phyloP scores from a whole-genome alignment of 2,888 invertebrate species.

The Acleris emargana region DNA sequence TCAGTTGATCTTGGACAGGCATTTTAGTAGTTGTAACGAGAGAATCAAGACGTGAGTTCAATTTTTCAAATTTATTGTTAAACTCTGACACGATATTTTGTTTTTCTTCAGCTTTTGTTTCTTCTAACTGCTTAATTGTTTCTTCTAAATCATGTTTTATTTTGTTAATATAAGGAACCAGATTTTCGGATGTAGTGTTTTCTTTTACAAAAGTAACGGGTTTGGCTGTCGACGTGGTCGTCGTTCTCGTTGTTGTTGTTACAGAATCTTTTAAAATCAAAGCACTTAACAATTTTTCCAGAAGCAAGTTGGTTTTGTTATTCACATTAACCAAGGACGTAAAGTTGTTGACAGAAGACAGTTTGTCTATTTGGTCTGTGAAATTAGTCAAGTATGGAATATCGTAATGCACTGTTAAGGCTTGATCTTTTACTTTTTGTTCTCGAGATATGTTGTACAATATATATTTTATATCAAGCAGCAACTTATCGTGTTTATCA shows the following conservation, averaged over 20 bases:
- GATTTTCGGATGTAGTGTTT: slow-evolving; percentile 39
- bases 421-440: slow-evolving; percentile 18
- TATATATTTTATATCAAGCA: slow-evolving; percentile 47
- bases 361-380: slow-evolving; percentile 17
- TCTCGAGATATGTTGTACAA: slow-evolving; percentile 40
- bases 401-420: slow-evolving; percentile 13
- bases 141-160: slow-evolving; percentile 46
- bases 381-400: slow-evolving; percentile 32
- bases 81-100: slow-evolving; percentile 44
- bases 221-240: slow-evolving; percentile 6
- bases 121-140: slow-evolving; percentile 1
- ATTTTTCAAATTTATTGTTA: slow-evolving; percentile 40
- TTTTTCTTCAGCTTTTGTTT: slow-evolving; percentile 42
- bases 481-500: slow-evolving; percentile 36
- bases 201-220: slow-evolving; percentile 37
- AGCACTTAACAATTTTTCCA: slow-evolving; percentile 45
- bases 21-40: slow-evolving; percentile 12
- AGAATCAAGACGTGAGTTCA: slow-evolving; percentile 37
- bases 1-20: slow-evolving; percentile 25
- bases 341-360: slow-evolving; percentile 16
- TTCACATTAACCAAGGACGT: slow-evolving; percentile 11
- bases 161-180: slow-evolving; percentile 43
- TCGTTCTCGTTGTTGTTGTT: background rate
- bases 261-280: slow-evolving; percentile 29
- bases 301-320: slow-evolving; percentile 40